These are phyloP conservation scores for Trachythela sp. DNA, from an alignment of 64 coral and sea anemone species.

Conservation along the genomic window DNA sequence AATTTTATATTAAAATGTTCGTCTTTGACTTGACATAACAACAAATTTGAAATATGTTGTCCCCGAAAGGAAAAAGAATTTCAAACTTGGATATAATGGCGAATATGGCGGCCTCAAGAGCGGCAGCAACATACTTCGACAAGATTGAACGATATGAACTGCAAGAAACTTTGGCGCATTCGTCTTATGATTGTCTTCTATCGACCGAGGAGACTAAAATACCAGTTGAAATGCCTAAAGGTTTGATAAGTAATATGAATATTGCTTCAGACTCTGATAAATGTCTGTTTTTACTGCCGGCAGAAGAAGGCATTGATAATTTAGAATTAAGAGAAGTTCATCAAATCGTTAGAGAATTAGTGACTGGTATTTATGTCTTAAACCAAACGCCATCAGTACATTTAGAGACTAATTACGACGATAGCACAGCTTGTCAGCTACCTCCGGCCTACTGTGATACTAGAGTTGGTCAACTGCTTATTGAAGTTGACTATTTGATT, in stretches of 20 bases:
- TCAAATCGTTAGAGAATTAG: conserved; percentile 92
- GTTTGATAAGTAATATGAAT: conserved; percentile 81
- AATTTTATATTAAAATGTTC: no score
- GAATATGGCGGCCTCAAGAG: conserved; percentile 61
- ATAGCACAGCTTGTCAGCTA: conserved; percentile 88
- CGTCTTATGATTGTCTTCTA: conserved; percentile 72
- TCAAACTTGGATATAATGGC: conserved; percentile 50
- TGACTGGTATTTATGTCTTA: conserved; percentile 72
- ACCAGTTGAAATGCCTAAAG: conserved; percentile 74
- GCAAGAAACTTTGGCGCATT: conserved; percentile 84
- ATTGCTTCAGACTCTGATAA: conserved; percentile 67
- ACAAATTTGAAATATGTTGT: neutral
- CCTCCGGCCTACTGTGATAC: conserved; percentile 90
- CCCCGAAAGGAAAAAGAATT: neutral
- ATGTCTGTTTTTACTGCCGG: conserved; percentile 76
- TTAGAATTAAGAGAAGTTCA: conserved; percentile 92
- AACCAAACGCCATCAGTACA: conserved; percentile 89
- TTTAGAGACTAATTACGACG: conserved; percentile 86
- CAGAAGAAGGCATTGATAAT: conserved; percentile 62
- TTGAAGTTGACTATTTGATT: conserved; percentile 95
- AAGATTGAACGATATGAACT: conserved; percentile 93
- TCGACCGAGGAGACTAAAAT: conserved; percentile 90
- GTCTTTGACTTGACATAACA: neutral
- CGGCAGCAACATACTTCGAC: conserved; percentile 89
- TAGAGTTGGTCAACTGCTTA: conserved; percentile 83